A percentile compares a stretch with the other conserved stretches of the same genome.
Conservation (phyloP, 2,888 invertebrate genomes). For the Stenoptilia bipunctidactyla region DNA sequence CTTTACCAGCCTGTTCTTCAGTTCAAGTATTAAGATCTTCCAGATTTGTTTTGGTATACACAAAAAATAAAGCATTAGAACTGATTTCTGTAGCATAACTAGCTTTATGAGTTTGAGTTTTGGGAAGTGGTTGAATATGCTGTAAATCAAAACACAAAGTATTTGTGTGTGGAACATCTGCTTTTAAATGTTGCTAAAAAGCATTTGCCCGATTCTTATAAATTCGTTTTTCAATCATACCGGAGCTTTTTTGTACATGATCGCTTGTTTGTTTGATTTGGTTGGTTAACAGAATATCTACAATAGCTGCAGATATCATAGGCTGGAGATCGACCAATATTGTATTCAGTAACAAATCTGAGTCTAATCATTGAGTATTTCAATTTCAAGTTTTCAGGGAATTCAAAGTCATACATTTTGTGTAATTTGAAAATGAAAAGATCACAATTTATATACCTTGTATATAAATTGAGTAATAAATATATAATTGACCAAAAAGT, state of each 20-base stretch:
- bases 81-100: slow-evolving; percentile 1
- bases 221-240: not conserved
- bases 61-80: slow-evolving; percentile 1
- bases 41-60: not conserved
- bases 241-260: not conserved
- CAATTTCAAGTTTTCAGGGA: not conserved
- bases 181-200: not conserved
- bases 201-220: not conserved
- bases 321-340: not conserved
- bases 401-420: not conserved
- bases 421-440: not conserved
- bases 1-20: not conserved
- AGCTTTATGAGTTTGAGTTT: slow-evolving; percentile 1
- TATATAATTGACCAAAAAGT: too few relatives aligned
- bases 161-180: not conserved
- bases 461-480: not conserved
- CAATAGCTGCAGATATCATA: not conserved
- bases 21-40: slow-evolving; percentile 1
- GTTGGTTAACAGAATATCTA: too few relatives aligned
- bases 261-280: not conserved
- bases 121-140: slow-evolving; percentile 1
- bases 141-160: slow-evolving; percentile 1
- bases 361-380: not conserved
- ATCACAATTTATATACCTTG: not conserved
- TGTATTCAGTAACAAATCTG: not conserved